Percentiles rank a stretch among this genome's conserved stretches.
phyloP scores from a whole-genome alignment of 2,888 invertebrate species.

The Synergus laeviventris region DNA sequence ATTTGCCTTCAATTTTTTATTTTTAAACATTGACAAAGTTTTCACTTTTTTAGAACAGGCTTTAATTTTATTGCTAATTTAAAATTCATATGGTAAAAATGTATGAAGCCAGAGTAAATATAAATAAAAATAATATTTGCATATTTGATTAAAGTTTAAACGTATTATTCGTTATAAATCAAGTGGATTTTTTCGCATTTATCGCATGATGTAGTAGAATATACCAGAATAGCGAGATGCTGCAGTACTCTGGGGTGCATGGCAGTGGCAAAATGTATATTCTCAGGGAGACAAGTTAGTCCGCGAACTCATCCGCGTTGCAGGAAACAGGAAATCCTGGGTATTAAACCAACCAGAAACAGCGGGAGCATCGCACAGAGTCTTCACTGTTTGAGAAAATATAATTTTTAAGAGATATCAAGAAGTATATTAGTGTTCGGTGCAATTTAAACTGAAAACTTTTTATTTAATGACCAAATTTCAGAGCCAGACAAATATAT shows the following conservation, averaged over 20 bases:
- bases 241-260: constrained; percentile 43
- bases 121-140: not conserved
- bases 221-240: not conserved
- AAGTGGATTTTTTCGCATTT: not conserved
- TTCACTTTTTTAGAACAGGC: too few relatives aligned
- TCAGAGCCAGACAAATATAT: not conserved
- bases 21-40: too few relatives aligned
- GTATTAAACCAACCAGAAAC: constrained; percentile 69
- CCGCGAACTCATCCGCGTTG: constrained; percentile 55
- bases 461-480: constrained; percentile 27
- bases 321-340: constrained; percentile 73
- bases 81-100: too few relatives aligned
- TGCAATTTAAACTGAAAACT: not conserved
- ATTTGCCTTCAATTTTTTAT: too few relatives aligned
- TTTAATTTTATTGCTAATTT: too few relatives aligned
- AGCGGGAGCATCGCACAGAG: constrained; percentile 58
- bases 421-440: not conserved
- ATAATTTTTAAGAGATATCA: constrained; percentile 22
- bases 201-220: not conserved
- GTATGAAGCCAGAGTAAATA: not conserved
- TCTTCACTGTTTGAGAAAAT: constrained; percentile 62
- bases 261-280: constrained; percentile 32
- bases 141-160: not conserved
- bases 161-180: not conserved
- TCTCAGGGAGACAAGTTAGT: constrained; percentile 43